These are phyloP conservation scores for Chromis chromis DNA, from an alignment of 2,797 vertebrate genomes.

Conservation along the genomic window DNA sequence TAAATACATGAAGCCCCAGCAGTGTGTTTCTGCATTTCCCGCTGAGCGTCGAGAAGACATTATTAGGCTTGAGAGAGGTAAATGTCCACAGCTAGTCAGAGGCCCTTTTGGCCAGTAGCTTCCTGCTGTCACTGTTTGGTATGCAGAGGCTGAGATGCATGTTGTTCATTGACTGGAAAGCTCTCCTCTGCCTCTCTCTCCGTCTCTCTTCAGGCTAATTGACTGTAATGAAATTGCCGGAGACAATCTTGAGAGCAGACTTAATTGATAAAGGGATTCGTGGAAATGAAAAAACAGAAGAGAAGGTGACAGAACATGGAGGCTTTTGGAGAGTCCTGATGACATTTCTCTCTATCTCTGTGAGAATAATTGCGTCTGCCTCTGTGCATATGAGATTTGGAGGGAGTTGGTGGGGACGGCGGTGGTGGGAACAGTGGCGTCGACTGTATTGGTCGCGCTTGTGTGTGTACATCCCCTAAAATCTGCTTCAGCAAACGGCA, in stretches of 20 bases:
- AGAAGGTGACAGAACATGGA: constrained; percentile 58
- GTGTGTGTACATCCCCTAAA: constrained; percentile 6
- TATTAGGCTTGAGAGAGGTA: constrained; percentile 53
- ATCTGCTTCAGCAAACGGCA: constrained; percentile 25
- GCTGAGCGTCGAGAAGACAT: constrained; percentile 29
- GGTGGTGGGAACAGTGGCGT: not conserved
- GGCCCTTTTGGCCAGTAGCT: constrained; percentile 41
- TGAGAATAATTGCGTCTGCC: constrained; percentile 64
- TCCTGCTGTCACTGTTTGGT: constrained; percentile 57
- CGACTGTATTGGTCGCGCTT: constrained; percentile 32
- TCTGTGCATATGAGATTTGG: constrained; percentile 54
- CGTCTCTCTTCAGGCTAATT: constrained; percentile 76
- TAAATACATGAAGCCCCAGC: constrained; percentile 23
- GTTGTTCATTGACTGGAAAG: constrained; percentile 50
- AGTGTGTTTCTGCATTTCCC: constrained; percentile 7
- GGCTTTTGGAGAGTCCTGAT: constrained; percentile 59
- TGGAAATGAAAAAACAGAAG: constrained; percentile 55
- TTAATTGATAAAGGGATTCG: constrained; percentile 75
- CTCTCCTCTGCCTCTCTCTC: constrained; percentile 36
- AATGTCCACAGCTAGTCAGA: constrained; percentile 42
- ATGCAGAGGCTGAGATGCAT: constrained; percentile 55
- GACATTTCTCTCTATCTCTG: constrained; percentile 69
- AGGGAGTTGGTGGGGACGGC: not conserved
- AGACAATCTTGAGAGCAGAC: constrained; percentile 75
- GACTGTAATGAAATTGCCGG: constrained; percentile 80